A percentile compares a stretch with the other conserved stretches of the same genome.
Evolutionary conservation across 2,888 invertebrate genomes (phyloP).

Genomic region (Xestia c-nigrum): DNA sequence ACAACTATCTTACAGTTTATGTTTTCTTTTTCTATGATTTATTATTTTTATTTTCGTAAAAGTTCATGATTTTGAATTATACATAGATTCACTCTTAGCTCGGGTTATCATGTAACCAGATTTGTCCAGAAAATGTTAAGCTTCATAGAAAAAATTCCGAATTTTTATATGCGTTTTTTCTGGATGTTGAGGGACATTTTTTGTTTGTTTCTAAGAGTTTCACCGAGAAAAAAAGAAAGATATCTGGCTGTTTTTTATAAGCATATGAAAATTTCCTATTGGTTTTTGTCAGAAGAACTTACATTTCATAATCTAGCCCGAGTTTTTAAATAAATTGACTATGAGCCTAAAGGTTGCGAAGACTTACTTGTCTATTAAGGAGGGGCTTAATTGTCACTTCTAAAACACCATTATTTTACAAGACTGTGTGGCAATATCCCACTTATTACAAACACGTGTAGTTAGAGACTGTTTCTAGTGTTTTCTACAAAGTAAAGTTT

Average conservation of each 20-base stretch:
- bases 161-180: neutral
- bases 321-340: neutral
- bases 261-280: neutral
- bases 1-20: too few species aligned
- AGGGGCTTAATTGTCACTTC: neutral
- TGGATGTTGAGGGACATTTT: neutral
- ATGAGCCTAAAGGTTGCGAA: neutral
- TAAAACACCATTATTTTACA: neutral
- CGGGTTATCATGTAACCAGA: neutral
- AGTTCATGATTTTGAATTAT: neutral
- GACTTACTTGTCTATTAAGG: neutral
- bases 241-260: neutral
- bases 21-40: neutral
- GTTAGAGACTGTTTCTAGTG: slow-evolving; percentile 15
- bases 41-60: neutral
- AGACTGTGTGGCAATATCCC: neutral
- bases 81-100: neutral
- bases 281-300: neutral
- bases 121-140: neutral
- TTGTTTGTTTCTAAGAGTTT: neutral
- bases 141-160: neutral
- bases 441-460: slow-evolving; percentile 39
- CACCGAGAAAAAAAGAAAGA: neutral
- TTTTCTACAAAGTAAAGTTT: slow-evolving; percentile 24
- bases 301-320: neutral